A percentile compares a stretch with the other conserved stretches of the same genome.
Conservation (phyloP, 2,888 invertebrate genomes). For the Syrista parreyssii region DNA sequence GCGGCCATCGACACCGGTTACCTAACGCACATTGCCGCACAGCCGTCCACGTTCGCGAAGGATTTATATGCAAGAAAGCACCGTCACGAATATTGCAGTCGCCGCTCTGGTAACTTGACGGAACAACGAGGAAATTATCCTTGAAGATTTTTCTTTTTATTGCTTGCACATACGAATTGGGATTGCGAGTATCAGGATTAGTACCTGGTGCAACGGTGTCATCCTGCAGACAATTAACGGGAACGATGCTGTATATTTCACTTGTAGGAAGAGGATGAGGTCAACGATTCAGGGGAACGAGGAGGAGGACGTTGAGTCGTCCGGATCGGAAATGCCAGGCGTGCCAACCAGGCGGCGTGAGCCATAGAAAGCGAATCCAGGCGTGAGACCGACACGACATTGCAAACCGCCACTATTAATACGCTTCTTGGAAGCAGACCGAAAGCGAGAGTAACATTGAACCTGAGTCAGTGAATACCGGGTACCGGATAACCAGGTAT, state of each 20-base stretch:
- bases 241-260: background rate
- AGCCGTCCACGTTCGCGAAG: background rate
- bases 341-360: background rate
- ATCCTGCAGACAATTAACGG: background rate
- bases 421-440: conserved; percentile 42
- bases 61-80: background rate
- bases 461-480: conserved; percentile 31
- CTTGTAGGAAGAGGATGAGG: background rate
- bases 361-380: background rate
- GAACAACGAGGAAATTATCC: background rate
- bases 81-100: background rate
- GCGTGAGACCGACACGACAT: background rate
- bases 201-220: background rate
- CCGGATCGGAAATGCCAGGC: background rate
- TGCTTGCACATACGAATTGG: no score
- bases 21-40: background rate
- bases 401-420: conserved; percentile 30
- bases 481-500: background rate
- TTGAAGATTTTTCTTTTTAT: background rate
- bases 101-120: background rate
- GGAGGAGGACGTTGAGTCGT: background rate
- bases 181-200: background rate
- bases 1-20: background rate
- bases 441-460: conserved; percentile 57
- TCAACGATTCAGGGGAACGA: background rate